phyloP scores from a whole-genome alignment of 2,888 invertebrate genomes.

The Caenorhabditis angaria region DNA sequence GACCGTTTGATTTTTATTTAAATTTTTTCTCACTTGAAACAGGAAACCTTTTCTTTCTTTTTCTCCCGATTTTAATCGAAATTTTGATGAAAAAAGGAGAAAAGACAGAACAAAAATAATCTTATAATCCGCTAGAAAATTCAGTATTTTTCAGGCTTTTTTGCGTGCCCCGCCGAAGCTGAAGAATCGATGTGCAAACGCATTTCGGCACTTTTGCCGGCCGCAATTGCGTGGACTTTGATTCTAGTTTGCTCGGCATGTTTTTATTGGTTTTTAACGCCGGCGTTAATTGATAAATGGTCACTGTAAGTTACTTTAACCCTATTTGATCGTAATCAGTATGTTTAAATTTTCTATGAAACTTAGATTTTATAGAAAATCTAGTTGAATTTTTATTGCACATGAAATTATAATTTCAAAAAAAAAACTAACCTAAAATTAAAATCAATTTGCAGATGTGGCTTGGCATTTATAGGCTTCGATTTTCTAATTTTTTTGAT shows the following conservation, averaged over 20 bases:
- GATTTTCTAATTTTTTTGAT: slow-evolving; percentile 95
- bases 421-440: not conserved
- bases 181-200: slow-evolving; percentile 85
- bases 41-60: no score
- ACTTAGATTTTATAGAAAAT: not conserved
- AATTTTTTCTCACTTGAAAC: no score
- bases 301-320: slow-evolving; percentile 32
- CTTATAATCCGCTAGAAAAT: no score
- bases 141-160: slow-evolving; percentile 5
- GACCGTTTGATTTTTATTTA: no score
- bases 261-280: slow-evolving; percentile 64
- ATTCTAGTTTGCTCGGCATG: slow-evolving; percentile 79
- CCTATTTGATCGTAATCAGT: not conserved
- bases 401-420: not conserved
- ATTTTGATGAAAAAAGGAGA: no score
- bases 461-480: slow-evolving; percentile 78
- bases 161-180: no score
- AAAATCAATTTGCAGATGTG: slow-evolving; percentile 34
- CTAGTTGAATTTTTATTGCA: not conserved
- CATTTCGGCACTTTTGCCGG: slow-evolving; percentile 95
- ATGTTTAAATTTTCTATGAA: not conserved
- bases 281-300: slow-evolving; percentile 41
- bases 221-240: slow-evolving; percentile 96
- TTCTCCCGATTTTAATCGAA: no score
- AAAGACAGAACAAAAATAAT: no score